A percentile compares a stretch with the other conserved stretches of the same genome.
Conservation (phyloP, 2,888 invertebrate genomes). For the Agrilus cyanescens region DNA sequence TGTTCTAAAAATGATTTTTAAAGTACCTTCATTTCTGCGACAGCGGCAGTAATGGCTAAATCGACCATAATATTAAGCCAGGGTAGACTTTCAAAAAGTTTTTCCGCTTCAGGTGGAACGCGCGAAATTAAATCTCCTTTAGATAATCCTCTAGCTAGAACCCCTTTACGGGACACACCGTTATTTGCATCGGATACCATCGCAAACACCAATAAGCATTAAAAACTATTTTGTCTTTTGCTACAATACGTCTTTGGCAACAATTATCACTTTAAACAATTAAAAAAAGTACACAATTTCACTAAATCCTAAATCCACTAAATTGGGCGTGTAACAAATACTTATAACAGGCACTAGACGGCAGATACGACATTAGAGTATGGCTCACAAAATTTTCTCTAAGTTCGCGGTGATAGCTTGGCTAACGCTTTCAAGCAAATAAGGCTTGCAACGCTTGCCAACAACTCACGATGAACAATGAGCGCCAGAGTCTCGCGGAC, state of each 20-base stretch:
- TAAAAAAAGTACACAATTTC: too few species aligned
- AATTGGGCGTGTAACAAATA: too few species aligned
- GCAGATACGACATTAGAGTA: too few species aligned
- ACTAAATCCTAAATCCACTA: too few species aligned
- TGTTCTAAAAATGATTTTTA: neutral
- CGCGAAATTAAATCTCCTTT: constrained; percentile 25
- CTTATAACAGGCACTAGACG: too few species aligned
- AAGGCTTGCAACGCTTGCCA: too few species aligned
- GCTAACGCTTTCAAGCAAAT: too few species aligned
- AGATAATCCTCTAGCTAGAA: constrained; percentile 23
- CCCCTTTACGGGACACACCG: constrained; percentile 21
- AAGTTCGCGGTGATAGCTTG: too few species aligned
- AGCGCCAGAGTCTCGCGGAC: too few species aligned
- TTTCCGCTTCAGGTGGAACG: constrained; percentile 31
- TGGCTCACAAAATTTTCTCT: too few species aligned
- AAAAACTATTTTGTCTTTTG: constrained; percentile 1
- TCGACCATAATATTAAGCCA: constrained; percentile 35
- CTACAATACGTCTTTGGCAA: neutral
- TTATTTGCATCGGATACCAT: constrained; percentile 27
- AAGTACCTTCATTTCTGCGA: constrained; percentile 33
- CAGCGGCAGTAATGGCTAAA: constrained; percentile 31
- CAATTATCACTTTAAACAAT: too few species aligned
- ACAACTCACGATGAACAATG: too few species aligned
- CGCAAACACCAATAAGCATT: constrained; percentile 17
- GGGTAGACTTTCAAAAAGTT: constrained; percentile 30